Evolutionary conservation across 2,888 invertebrate species (phyloP).

Genomic region (Meiosimyza platycephala): DNA sequence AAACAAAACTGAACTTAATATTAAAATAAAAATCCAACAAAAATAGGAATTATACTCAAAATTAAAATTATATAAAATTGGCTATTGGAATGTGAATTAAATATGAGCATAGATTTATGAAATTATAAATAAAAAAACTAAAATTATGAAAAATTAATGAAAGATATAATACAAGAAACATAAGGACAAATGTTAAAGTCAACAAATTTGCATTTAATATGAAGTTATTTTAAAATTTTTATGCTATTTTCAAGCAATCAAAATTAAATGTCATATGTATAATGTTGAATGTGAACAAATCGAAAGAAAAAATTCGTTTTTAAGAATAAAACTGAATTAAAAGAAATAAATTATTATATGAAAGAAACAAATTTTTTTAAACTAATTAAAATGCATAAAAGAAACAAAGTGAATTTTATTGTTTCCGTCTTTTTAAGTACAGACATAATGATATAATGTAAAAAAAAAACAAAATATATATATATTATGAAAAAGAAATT

Average conservation of each 20-base stretch:
- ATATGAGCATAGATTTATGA: slow-evolving; percentile 31
- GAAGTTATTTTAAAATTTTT: slow-evolving; percentile 28
- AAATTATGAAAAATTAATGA: slow-evolving; percentile 24
- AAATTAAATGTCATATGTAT: too few species aligned
- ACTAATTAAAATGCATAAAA: background rate
- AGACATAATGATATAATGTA: slow-evolving; percentile 12
- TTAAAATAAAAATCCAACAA: slow-evolving; percentile 22
- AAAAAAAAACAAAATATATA: slow-evolving; percentile 16
- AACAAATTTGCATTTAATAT: slow-evolving; percentile 31
- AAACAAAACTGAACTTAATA: slow-evolving; percentile 3
- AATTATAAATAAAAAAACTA: slow-evolving; percentile 40
- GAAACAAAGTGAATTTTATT: slow-evolving; percentile 34
- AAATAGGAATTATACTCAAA: slow-evolving; percentile 40
- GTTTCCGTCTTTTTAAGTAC: slow-evolving; percentile 27
- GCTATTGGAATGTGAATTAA: slow-evolving; percentile 3
- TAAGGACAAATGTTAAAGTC: slow-evolving; percentile 22
- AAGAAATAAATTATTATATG: background rate
- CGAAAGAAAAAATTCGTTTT: background rate
- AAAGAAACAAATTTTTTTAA: background rate
- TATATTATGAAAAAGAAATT: slow-evolving; percentile 25
- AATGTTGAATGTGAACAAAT: too few species aligned
- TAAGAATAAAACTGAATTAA: background rate
- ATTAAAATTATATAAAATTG: slow-evolving; percentile 33
- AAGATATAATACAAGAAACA: slow-evolving; percentile 27
- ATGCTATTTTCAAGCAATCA: background rate